Percentiles rank a stretch among this genome's conserved stretches.
Evolutionary conservation across 2,113 vertebrate species (phyloP).

Genomic region (Drymodes brunneopygia): DNA sequence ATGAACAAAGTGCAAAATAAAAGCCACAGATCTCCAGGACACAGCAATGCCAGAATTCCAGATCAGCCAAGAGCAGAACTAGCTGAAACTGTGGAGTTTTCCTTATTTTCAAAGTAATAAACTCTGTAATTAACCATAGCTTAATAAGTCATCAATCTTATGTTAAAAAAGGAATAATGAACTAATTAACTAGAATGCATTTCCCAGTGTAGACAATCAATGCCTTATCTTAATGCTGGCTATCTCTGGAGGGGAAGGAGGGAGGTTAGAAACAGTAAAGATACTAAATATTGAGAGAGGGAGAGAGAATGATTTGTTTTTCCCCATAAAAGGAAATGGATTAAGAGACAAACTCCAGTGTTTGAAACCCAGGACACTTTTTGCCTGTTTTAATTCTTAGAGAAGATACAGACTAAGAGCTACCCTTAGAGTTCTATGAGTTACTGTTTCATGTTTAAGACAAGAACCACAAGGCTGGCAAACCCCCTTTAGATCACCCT

Average conservation of each 20-base stretch:
- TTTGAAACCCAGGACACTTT: background rate
- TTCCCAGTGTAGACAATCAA: constrained; percentile 65
- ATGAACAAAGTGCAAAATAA: background rate
- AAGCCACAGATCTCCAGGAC: too few relatives aligned
- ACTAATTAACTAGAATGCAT: constrained; percentile 55
- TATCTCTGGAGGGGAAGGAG: constrained; percentile 38
- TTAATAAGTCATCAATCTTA: constrained; percentile 72
- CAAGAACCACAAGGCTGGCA: background rate
- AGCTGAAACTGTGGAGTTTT: background rate
- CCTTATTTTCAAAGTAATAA: constrained; percentile 63
- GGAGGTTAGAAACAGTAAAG: constrained; percentile 54
- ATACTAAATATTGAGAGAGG: constrained; percentile 23
- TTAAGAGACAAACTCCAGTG: background rate
- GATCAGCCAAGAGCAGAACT: background rate
- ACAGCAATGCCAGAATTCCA: background rate
- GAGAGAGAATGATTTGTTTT: background rate
- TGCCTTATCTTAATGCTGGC: constrained; percentile 66
- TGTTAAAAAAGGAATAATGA: constrained; percentile 58
- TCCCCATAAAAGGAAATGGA: background rate
- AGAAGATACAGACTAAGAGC: background rate
- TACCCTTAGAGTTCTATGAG: background rate
- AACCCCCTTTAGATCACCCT: background rate
- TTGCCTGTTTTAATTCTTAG: background rate
- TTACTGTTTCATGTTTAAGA: background rate
- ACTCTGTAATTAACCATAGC: constrained; percentile 66